Evolutionary conservation across 2,113 vertebrate species (phyloP).

Genomic region (Laticauda laticaudata): DNA sequence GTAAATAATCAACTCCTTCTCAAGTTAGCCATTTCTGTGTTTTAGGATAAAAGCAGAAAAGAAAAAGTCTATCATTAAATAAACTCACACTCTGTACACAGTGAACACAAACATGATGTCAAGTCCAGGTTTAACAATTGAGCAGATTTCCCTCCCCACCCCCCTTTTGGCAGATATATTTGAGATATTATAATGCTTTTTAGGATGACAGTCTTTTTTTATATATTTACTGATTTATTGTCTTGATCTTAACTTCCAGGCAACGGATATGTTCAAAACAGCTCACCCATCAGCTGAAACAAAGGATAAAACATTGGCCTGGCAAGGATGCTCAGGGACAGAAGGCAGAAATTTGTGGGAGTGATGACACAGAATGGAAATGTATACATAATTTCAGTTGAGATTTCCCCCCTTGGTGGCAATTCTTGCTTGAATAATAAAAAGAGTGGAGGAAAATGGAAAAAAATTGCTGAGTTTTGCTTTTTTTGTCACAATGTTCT

Average conservation of each 20-base stretch:
- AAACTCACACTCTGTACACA: background rate
- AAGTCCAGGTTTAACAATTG: background rate
- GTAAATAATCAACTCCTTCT: constrained; percentile 59
- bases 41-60: constrained; percentile 22
- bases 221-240: background rate
- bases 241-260: background rate
- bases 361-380: background rate
- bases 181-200: background rate
- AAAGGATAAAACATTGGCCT: background rate
- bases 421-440: background rate
- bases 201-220: background rate
- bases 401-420: background rate
- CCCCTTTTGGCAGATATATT: background rate
- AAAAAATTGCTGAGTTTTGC: background rate
- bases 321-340: background rate
- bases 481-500: background rate
- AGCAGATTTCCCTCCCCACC: accelerated
- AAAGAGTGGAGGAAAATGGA: background rate
- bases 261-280: background rate
- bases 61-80: constrained; percentile 21
- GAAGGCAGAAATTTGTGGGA: background rate
- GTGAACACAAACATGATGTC: background rate
- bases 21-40: constrained; percentile 15
- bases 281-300: background rate
- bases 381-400: background rate